Evolutionary conservation across 2,888 invertebrate species (phyloP), one percentile per base, ranked within the genome.

Genomic region (Frankliniella intonsa): DNA sequence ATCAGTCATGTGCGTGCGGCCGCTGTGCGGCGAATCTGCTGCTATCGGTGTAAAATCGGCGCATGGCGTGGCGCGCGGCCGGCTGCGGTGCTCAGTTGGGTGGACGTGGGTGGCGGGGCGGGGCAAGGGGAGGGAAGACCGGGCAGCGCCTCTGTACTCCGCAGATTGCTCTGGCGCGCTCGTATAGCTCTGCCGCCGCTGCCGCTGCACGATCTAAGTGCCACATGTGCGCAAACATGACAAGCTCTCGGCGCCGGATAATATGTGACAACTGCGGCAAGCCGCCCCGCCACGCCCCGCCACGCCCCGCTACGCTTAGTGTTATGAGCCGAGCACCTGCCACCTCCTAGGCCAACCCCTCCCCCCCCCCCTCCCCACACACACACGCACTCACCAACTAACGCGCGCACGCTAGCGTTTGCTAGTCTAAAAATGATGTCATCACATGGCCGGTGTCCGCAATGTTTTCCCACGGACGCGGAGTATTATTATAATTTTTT

Each of bases 251-350:
- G 69, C 25, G 69, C 11, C 69, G 69, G 69, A 76, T 76, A 76
- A 76, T 76, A 76, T 76, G 69, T 76, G 69, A 76, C 69, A 76
- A 76, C 69, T 76, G 69, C 69, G 69, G 69, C 69, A 25, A 76
- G 69, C 69, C 12, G 22, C 69, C 25, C 69, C 69, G 22, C 25
- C 25, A n/a, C 11, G 17, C 14, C 12, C 55, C 14, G 55, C 55
- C 5, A 10, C 55, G 55, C 55, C 55, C 11, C 69, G 69, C 69
- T 19, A 38, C 69, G 69, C 22, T 69, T 69, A 69, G 69, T n/a
- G 69, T 69, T 69, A 69, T 69, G 69, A 69, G 69, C 69, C 8
- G 69, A 7, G 69, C 69, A 69, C 69, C 69, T 69, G 69, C 69
- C 69, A 69, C 69, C 69, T 38, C 38, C 38, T 38, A 38, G 38